These are phyloP conservation scores for Heliocidaris erythrogramma DNA, from an alignment of 35 echinoderm and acorn worm genomes.

Conservation along the genomic window DNA sequence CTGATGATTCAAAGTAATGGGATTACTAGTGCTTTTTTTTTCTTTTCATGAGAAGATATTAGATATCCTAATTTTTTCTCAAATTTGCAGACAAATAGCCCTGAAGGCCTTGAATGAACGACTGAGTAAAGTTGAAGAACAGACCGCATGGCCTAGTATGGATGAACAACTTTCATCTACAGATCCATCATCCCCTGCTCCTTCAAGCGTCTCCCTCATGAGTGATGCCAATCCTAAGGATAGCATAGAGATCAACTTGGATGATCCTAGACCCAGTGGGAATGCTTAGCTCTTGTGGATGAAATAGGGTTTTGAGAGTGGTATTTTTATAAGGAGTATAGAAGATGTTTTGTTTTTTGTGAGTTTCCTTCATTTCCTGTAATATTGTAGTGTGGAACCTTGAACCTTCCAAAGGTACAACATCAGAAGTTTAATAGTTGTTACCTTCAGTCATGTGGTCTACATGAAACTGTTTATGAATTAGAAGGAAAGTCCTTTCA, in stretches of 20 bases:
- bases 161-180: conserved; percentile 77
- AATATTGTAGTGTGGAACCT: not conserved
- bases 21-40: not conserved
- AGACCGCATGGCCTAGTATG: conserved; percentile 96
- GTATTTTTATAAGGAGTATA: not conserved
- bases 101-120: conserved; percentile 93
- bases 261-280: not conserved
- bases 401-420: not conserved
- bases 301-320: not conserved
- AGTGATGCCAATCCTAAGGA: conserved; percentile 21
- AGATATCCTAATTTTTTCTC: not conserved
- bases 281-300: not conserved
- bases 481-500: not conserved
- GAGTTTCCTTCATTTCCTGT: not conserved
- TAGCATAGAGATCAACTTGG: conserved; percentile 33
- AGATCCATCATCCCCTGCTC: not conserved
- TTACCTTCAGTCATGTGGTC: not conserved
- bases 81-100: conserved; percentile 77
- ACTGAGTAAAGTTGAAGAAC: conserved; percentile 92
- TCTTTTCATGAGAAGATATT: not conserved
- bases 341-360: not conserved
- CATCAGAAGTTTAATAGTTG: not conserved
- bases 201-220: conserved; percentile 19
- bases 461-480: not conserved
- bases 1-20: too few relatives aligned